These are phyloP conservation scores for Amblyteles armatorius DNA, from an alignment of 2,888 invertebrate species.

Conservation along the genomic window DNA sequence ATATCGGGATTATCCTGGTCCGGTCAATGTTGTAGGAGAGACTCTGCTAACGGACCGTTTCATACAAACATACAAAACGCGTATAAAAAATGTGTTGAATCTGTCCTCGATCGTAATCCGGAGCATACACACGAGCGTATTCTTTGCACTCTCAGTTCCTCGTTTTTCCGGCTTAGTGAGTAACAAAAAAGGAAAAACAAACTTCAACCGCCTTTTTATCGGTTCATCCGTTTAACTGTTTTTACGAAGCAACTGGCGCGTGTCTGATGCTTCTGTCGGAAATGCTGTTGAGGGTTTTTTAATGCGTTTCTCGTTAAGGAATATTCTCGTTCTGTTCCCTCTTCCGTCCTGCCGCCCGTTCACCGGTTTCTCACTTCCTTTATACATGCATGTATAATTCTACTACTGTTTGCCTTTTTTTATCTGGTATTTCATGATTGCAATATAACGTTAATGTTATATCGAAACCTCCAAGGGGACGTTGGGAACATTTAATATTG, in stretches of 20 bases:
- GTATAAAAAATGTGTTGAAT: not conserved
- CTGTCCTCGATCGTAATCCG: not conserved
- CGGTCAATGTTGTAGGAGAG: not conserved
- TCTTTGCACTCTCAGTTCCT: not conserved
- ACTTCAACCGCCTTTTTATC: conserved; percentile 12
- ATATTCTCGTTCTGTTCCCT: conserved; percentile 35
- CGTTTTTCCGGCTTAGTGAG: not conserved
- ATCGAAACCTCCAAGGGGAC: not conserved
- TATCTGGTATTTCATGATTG: conserved; percentile 14
- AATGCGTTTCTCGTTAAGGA: conserved; percentile 44
- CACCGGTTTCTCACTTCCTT: not conserved
- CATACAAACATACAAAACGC: no score
- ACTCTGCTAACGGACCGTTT: not conserved
- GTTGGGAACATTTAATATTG: no score
- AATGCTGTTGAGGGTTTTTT: conserved; percentile 24
- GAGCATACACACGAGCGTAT: not conserved
- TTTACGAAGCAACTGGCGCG: conserved; percentile 23
- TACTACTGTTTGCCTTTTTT: conserved; percentile 19
- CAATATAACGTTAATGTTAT: conserved; percentile 29
- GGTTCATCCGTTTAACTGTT: conserved; percentile 24
- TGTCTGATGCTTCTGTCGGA: conserved; percentile 24
- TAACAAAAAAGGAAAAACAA: not conserved
- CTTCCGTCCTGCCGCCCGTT: not conserved
- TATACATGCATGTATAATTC: not conserved
- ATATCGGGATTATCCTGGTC: not conserved